These are phyloP conservation scores for Mesoligia furuncula DNA, from an alignment of 2,888 invertebrate species.

Conservation along the genomic window DNA sequence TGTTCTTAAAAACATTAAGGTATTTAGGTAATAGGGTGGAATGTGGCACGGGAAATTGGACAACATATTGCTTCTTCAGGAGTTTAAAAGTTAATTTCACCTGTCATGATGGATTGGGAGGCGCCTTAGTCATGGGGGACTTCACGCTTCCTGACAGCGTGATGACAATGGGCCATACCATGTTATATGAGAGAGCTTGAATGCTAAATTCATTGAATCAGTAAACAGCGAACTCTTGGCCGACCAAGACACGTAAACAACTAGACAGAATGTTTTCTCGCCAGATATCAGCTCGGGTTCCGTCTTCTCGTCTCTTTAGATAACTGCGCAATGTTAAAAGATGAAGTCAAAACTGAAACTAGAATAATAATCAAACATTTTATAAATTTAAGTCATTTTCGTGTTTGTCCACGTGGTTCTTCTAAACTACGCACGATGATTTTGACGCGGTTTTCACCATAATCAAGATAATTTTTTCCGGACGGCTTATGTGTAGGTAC, in stretches of 20 bases:
- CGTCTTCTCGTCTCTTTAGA: neutral
- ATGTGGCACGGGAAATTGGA: neutral
- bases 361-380: neutral
- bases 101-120: slow-evolving; percentile 20
- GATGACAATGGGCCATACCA: neutral
- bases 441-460: neutral
- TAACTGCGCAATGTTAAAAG: neutral
- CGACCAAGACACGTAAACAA: neutral
- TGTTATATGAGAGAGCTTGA: slow-evolving; percentile 13
- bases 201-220: slow-evolving; percentile 15
- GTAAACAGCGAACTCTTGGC: neutral
- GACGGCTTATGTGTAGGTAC: neutral
- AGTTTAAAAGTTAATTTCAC: slow-evolving; percentile 21
- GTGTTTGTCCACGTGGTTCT: neutral
- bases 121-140: neutral
- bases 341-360: neutral
- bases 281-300: neutral
- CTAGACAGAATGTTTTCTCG: slow-evolving; percentile 7
- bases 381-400: neutral
- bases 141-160: neutral
- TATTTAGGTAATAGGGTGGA: slow-evolving; percentile 40
- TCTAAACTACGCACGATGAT: neutral
- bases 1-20: slow-evolving; percentile 28
- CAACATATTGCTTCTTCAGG: slow-evolving; percentile 19
- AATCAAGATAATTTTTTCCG: neutral